Percentiles rank a stretch among this genome's conserved stretches.
These are phyloP conservation scores for Trichosurus vulpecula DNA, from an alignment of 2,797 vertebrate genomes.

Conservation along the genomic window DNA sequence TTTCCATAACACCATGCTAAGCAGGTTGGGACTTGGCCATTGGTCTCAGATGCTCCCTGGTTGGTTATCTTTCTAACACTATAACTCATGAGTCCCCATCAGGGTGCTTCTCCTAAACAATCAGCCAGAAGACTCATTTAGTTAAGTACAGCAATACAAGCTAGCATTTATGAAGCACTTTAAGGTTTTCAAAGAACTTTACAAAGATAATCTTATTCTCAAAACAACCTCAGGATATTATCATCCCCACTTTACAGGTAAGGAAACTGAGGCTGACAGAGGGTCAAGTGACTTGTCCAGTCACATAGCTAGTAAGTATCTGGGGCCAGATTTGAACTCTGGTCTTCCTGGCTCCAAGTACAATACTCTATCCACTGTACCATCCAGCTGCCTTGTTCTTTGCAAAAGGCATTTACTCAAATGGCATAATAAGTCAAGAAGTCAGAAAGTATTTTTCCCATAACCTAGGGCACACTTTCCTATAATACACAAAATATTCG, in stretches of 20 bases:
- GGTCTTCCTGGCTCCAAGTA: too few species aligned
- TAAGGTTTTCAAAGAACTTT: background rate
- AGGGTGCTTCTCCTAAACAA: background rate
- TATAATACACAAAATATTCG: background rate
- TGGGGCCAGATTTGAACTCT: too few species aligned
- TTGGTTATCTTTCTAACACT: background rate
- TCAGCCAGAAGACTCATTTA: background rate
- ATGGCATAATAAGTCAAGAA: background rate
- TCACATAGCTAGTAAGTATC: background rate
- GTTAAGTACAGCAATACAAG: background rate
- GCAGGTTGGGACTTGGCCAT: background rate
- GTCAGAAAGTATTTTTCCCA: background rate
- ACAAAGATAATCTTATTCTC: background rate
- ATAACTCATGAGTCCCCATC: background rate
- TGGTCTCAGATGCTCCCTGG: background rate
- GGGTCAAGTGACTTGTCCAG: background rate
- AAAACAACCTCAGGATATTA: background rate
- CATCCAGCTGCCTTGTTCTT: background rate
- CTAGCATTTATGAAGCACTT: background rate
- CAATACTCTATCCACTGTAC: too few species aligned
- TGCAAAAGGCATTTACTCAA: background rate
- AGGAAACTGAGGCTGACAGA: background rate
- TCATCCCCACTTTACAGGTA: background rate
- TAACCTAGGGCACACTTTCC: background rate
- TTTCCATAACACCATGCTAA: background rate